A percentile compares a stretch with the other conserved stretches of the same genome.
phyloP scores from a whole-genome alignment of 2,797 vertebrate species.

The Platyrinchus mystaceus region DNA sequence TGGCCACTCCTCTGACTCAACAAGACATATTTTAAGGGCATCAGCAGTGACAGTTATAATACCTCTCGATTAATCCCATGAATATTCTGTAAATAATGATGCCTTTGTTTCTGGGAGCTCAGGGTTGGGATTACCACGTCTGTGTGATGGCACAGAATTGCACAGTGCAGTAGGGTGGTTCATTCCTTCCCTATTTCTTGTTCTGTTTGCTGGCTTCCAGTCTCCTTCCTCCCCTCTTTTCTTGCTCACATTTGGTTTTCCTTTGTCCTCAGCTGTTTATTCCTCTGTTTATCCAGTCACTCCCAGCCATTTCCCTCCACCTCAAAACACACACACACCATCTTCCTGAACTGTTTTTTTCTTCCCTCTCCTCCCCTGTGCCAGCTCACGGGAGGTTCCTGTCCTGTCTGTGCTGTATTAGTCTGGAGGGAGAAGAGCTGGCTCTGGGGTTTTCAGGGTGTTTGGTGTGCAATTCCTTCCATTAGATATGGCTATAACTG shows the following conservation, averaged over 20 bases:
- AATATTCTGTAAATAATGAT: not conserved
- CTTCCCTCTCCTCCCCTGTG: not conserved
- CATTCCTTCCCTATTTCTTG: not conserved
- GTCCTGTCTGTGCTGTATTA: not conserved
- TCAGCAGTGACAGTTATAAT: not conserved
- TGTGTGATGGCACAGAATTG: not conserved
- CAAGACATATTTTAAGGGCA: not conserved
- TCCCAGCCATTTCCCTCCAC: not conserved
- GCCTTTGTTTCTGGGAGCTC: not conserved
- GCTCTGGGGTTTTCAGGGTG: not conserved
- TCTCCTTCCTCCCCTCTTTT: not conserved
- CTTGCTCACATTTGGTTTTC: not conserved
- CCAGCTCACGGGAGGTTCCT: not conserved
- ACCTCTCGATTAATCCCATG: accelerated
- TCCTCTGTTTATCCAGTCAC: not conserved
- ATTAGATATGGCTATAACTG: constrained; percentile 92
- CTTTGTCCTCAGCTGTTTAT: not conserved
- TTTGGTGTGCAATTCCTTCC: not conserved
- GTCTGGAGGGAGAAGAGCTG: not conserved
- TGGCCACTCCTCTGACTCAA: not conserved
- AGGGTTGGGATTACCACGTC: accelerated
- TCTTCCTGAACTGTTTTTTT: not conserved
- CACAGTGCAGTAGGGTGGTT: not conserved
- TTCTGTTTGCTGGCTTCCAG: not conserved
- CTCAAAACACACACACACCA: not conserved